A percentile compares a stretch with the other conserved stretches of the same genome.
Conservation (phyloP, 2,113 vertebrate species). For the Leucosticte australis region DNA sequence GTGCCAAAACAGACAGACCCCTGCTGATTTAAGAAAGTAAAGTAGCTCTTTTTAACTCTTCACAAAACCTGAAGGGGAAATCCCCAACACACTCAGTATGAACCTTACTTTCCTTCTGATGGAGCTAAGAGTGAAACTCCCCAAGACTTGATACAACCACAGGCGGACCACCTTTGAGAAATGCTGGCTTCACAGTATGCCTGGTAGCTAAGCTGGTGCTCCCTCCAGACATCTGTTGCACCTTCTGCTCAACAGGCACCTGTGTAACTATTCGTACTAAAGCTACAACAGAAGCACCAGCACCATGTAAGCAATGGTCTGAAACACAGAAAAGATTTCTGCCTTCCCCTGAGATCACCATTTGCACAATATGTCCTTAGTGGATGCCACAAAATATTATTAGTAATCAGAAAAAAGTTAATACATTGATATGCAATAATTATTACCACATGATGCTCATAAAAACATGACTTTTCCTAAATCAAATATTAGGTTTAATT, state of each 20-base stretch:
- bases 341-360: background rate
- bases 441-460: background rate
- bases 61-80: background rate
- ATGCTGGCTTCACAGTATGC: background rate
- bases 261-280: background rate
- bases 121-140: background rate
- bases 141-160: background rate
- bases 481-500: background rate
- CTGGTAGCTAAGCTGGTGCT: background rate
- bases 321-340: background rate
- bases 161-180: background rate
- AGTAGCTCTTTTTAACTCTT: background rate
- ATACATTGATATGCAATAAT: background rate
- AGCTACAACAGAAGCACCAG: background rate
- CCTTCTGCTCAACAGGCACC: background rate
- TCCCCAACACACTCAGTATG: background rate
- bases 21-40: background rate
- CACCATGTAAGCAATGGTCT: background rate
- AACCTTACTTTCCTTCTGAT: background rate
- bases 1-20: background rate
- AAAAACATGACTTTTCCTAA: background rate
- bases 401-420: background rate
- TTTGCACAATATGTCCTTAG: background rate
- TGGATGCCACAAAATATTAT: background rate
- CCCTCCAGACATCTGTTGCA: background rate